phyloP scores from a whole-genome alignment of 2,888 invertebrate genomes.

The Diaphora mendica region DNA sequence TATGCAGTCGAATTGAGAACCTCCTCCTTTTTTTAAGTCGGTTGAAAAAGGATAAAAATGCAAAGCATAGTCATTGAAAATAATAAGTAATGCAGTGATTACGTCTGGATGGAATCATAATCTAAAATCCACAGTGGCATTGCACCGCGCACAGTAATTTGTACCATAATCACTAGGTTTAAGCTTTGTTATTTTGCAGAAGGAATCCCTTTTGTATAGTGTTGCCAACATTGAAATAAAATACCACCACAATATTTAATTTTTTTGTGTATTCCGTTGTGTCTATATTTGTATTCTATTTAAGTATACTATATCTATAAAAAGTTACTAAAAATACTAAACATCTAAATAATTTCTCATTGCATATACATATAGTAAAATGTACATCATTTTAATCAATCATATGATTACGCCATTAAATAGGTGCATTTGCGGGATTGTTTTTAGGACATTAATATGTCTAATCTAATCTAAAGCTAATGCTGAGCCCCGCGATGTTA shows the following conservation, averaged over 20 bases:
- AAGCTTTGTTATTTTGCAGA: slow-evolving; percentile 56
- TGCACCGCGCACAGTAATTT: slow-evolving; percentile 61
- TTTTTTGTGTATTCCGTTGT: background rate
- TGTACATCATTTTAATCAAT: background rate
- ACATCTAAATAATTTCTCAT: background rate
- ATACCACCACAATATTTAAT: background rate
- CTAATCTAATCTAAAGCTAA: too few species aligned
- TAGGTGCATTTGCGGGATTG: background rate
- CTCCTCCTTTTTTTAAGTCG: too few species aligned
- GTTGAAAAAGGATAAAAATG: slow-evolving; percentile 39
- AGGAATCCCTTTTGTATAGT: slow-evolving; percentile 49
- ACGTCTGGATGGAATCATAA: slow-evolving; percentile 56
- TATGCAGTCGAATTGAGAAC: too few species aligned
- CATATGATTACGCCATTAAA: too few species aligned
- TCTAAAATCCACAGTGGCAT: slow-evolving; percentile 51
- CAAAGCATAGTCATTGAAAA: slow-evolving; percentile 59
- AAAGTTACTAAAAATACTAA: background rate
- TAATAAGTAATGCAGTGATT: slow-evolving; percentile 60
- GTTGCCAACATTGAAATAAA: slow-evolving; percentile 36
- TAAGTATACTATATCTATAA: too few species aligned
- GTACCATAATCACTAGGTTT: slow-evolving; percentile 65
- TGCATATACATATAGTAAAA: background rate
- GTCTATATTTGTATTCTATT: background rate
- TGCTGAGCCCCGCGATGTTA: too few species aligned
- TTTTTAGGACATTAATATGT: background rate